These are phyloP conservation scores for Xylota segnis DNA, from an alignment of 2,888 invertebrate species.

Conservation along the genomic window DNA sequence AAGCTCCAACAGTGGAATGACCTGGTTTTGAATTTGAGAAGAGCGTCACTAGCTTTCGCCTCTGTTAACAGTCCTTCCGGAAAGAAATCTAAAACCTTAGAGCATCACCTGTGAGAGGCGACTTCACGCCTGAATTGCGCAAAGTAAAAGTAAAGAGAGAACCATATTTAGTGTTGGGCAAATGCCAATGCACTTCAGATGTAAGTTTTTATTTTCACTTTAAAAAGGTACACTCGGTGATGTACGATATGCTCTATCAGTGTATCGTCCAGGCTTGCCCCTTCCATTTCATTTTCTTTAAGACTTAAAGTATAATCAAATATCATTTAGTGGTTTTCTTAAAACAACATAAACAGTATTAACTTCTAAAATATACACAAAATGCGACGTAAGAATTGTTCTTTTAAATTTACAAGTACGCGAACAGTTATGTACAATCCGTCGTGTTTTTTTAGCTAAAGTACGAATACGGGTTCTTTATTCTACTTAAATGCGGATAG, in stretches of 20 bases:
- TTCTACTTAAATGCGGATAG: conserved; percentile 79
- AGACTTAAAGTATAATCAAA: conserved; percentile 5
- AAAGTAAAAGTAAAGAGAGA: too few relatives aligned
- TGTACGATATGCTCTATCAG: conserved; percentile 48
- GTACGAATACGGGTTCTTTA: conserved; percentile 68
- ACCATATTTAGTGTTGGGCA: neutral
- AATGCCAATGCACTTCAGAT: conserved; percentile 7
- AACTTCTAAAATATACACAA: conserved; percentile 51
- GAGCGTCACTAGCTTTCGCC: too few relatives aligned
- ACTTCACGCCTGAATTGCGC: too few relatives aligned
- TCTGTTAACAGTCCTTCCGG: too few relatives aligned
- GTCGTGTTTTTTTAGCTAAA: neutral
- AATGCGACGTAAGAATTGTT: conserved; percentile 41
- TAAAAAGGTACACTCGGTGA: conserved; percentile 53
- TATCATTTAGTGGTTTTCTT: conserved; percentile 29
- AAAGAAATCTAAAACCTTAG: too few relatives aligned
- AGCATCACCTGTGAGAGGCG: too few relatives aligned
- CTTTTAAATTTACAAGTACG: conserved; percentile 14
- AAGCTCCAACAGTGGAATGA: too few relatives aligned
- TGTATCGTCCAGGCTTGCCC: conserved; percentile 26
- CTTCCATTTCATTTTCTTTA: conserved; percentile 11
- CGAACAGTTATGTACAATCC: conserved; percentile 6
- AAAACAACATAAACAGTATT: conserved; percentile 49
- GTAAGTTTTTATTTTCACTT: conserved; percentile 41
- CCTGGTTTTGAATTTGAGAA: too few relatives aligned